These are phyloP conservation scores for Yasuhikotakia modesta DNA, from an alignment of 2,797 vertebrate species.

Conservation along the genomic window DNA sequence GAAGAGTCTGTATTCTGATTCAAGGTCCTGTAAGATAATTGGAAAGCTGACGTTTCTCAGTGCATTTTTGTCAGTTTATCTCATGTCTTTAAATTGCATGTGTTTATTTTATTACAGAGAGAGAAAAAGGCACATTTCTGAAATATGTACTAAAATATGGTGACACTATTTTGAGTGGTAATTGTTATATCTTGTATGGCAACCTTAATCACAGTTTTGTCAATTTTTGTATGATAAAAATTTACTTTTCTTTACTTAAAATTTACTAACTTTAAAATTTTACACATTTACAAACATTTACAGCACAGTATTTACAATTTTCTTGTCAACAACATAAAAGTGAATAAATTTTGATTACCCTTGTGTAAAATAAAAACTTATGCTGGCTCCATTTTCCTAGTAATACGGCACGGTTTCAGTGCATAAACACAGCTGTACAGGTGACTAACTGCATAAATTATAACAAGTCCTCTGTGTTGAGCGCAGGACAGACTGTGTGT, in stretches of 20 bases:
- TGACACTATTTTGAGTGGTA: neutral
- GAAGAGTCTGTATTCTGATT: constrained; percentile 19
- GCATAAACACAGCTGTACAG: neutral
- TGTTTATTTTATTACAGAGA: neutral
- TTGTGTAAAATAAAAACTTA: neutral
- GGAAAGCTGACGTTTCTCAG: neutral
- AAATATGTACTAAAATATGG: neutral
- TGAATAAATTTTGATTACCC: neutral
- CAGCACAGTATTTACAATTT: neutral
- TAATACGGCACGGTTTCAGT: neutral
- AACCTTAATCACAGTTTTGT: neutral
- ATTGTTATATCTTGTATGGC: neutral
- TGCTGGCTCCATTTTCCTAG: neutral
- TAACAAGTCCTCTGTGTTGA: neutral
- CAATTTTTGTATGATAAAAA: neutral
- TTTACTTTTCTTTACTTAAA: too few relatives aligned
- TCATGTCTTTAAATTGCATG: neutral
- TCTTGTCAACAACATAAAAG: neutral
- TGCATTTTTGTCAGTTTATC: constrained; percentile 9
- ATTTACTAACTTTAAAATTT: too few relatives aligned
- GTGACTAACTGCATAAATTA: neutral
- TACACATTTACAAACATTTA: too few relatives aligned
- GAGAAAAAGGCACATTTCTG: neutral
- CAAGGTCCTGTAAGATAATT: constrained; percentile 12
- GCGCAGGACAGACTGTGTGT: too few relatives aligned